Evolutionary conservation across 23 tunicate genomes (phyloP).

Genomic region (Diplosoma virens): DNA sequence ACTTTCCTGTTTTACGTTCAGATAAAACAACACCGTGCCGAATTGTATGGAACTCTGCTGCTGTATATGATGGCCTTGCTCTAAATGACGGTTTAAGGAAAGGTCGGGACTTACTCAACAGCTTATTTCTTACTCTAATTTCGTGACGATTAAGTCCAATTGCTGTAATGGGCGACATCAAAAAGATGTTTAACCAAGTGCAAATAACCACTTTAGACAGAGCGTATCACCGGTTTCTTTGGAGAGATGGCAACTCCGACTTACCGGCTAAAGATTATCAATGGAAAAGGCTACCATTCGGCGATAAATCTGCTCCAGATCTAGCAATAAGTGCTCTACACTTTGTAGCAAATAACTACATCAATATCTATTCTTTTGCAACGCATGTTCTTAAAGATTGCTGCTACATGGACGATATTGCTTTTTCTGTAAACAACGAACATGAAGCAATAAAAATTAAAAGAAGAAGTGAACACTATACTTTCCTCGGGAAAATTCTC

Average conservation of each 20-base stretch:
- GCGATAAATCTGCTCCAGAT: too few relatives aligned
- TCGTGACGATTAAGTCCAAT: background rate
- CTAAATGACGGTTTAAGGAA: too few relatives aligned
- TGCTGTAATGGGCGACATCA: background rate
- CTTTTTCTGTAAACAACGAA: background rate
- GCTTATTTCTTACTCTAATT: background rate
- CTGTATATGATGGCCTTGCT: too few relatives aligned
- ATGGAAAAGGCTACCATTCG: too few relatives aligned
- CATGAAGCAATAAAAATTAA: background rate
- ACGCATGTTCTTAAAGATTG: background rate
- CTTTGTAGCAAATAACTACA: too few relatives aligned
- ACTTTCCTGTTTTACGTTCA: too few relatives aligned
- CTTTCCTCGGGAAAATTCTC: background rate
- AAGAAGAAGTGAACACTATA: background rate
- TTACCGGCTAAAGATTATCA: too few relatives aligned
- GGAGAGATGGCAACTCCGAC: background rate
- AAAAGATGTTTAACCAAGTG: background rate
- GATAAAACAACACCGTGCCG: too few relatives aligned
- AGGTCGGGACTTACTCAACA: conserved; percentile 1
- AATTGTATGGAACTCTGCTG: too few relatives aligned
- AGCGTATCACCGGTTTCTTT: background rate
- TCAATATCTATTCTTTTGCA: too few relatives aligned
- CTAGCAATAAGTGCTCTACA: too few relatives aligned
- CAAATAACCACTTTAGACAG: background rate
- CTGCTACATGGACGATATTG: background rate